Evolutionary conservation across 2,113 vertebrate species (phyloP).

Genomic region (Hypanus sabinus): DNA sequence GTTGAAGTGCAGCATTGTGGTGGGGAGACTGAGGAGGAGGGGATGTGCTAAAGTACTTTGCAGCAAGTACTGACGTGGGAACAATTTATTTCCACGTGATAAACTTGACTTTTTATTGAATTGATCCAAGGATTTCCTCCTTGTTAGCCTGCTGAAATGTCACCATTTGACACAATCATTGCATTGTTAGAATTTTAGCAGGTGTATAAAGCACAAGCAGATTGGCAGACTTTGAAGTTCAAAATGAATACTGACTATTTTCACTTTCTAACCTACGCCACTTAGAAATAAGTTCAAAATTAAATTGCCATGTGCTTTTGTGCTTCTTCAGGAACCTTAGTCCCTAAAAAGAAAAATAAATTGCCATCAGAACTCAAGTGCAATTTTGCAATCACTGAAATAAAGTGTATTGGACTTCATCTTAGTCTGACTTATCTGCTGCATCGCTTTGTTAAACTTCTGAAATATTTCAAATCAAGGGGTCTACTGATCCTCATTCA

Average conservation of each 20-base stretch:
- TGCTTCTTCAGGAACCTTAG: neutral
- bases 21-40: no score
- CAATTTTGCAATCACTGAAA: neutral
- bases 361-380: neutral
- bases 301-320: neutral
- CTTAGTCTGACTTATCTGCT: neutral
- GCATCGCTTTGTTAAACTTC: conserved; percentile 3
- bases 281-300: neutral
- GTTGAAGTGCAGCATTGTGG: no score
- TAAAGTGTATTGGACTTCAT: neutral
- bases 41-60: neutral
- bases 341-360: neutral
- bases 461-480: neutral
- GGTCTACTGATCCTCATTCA: neutral
- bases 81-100: neutral
- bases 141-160: neutral
- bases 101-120: neutral
- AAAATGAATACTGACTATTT: neutral
- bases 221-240: neutral
- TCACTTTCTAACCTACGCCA: neutral
- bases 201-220: no score
- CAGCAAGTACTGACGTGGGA: neutral
- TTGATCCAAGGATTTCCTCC: neutral
- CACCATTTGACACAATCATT: neutral
- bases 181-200: neutral